A percentile compares a stretch with the other conserved stretches of the same genome.
Evolutionary conservation across 2,888 invertebrate species (phyloP).

Genomic region (Leptopilina myrica): DNA sequence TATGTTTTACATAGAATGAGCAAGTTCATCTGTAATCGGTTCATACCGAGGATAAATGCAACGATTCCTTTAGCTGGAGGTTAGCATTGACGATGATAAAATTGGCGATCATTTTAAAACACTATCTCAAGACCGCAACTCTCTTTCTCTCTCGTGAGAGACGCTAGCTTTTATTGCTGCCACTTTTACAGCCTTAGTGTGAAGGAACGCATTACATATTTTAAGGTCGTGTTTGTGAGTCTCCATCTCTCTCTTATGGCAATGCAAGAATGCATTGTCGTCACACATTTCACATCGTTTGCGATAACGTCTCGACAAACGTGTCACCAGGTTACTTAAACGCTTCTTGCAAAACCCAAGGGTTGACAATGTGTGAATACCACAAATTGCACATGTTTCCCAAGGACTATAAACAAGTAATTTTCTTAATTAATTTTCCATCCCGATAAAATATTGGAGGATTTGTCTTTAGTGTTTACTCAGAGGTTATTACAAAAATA

Average conservation of each 20-base stretch:
- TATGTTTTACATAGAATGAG: too few relatives aligned
- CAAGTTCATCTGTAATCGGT: not conserved
- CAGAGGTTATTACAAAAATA: too few relatives aligned
- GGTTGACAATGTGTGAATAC: not conserved
- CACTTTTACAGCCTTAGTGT: conserved; percentile 5
- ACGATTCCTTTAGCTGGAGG: not conserved
- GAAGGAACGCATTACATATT: conserved; percentile 30
- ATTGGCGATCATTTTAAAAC: conserved; percentile 24
- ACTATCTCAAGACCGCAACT: conserved; percentile 1
- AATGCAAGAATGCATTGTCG: conserved; percentile 13
- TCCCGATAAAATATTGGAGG: too few relatives aligned
- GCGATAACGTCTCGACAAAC: conserved; percentile 13
- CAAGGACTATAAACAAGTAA: too few relatives aligned
- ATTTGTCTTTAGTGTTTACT: too few relatives aligned
- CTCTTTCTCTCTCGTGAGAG: not conserved
- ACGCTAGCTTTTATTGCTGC: conserved; percentile 23
- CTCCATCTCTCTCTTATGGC: not conserved
- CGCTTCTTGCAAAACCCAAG: not conserved
- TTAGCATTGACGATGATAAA: conserved; percentile 21
- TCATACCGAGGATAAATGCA: conserved; percentile 1
- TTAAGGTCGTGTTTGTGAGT: conserved; percentile 1
- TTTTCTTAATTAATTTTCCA: too few relatives aligned
- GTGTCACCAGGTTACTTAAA: conserved; percentile 32
- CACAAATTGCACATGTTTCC: too few relatives aligned
- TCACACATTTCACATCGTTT: conserved; percentile 12